Base-by-base conservation (phyloP, 2,113 vertebrate species). In the Glaucidium brasilianum region DNA sequence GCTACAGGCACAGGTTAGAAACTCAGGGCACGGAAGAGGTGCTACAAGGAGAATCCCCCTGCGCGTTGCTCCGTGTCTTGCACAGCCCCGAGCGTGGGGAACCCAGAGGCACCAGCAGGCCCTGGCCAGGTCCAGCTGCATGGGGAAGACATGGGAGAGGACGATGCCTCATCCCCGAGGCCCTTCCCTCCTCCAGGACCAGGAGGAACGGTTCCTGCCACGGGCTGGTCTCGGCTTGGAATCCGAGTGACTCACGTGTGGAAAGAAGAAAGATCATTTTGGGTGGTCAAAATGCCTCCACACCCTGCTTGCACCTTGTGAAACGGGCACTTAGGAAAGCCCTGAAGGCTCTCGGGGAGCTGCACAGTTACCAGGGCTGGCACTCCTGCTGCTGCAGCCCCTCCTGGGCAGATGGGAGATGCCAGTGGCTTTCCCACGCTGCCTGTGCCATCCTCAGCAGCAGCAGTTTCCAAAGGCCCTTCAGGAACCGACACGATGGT, bases 401-500 rank as follows among this genome's bases (percentile, higher is more conserved):
- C 78, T 53, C 50, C 56, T 34, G 12, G 53, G 9, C n/a, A 52
- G 50, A 4, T 0, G 1, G 62, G 56, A 50, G 49, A 32, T 52
- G 68, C 56, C 53, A 7, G 0, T 1, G 15, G 18, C 55, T 78
- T 27, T 6, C 68, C 39, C 56, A 43, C 1, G 1, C 23, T 45
- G 7, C 67, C 72, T 27, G 39, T 13, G 76, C 72, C 86, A 34
- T 3, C 35, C 63, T 25, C 43, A 26, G 5, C 53, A 35, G 81
- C 66, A 77, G 26, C 47, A 16, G n/a, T 22, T 78, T 72, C 95
- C 88, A 66, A 58, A 58, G 68, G 66, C 17, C 3, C 30, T 35
- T 29, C 4, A 5, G 69, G 39, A 76, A 10, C 5, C 6, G 50
- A 35, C 10, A 26, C n/a, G 6, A 0, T 0, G 0, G 20, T 37